Evolutionary conservation across 2,888 invertebrate species (phyloP).

Genomic region (Loripinus fragilis): DNA sequence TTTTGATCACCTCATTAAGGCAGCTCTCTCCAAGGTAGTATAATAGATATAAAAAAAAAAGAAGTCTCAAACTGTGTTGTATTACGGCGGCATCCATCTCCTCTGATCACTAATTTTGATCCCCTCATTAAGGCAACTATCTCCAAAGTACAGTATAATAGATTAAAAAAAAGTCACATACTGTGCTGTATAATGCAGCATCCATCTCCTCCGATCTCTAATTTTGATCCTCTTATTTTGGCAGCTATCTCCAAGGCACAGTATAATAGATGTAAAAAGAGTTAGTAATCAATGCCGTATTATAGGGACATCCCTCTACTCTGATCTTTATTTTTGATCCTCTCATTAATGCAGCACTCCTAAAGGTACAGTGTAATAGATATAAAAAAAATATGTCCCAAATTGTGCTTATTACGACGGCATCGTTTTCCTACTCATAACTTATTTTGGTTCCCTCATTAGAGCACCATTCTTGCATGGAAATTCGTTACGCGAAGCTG

Average conservation of each 20-base stretch:
- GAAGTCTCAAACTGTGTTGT: constrained; percentile 98
- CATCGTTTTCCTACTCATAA: too few species aligned
- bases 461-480: too few species aligned
- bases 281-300: constrained; percentile 96
- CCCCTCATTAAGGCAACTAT: constrained; percentile 91
- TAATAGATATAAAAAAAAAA: constrained; percentile 85
- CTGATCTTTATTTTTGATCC: too few species aligned
- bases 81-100: constrained; percentile 94
- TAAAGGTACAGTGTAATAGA: constrained; percentile 73
- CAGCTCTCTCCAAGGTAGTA: constrained; percentile 85
- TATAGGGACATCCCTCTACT: constrained; percentile 94
- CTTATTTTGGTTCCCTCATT: too few species aligned
- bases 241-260: constrained; percentile 86
- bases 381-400: too few species aligned
- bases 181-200: constrained; percentile 95
- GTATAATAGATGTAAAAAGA: constrained; percentile 83
- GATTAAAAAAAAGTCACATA: constrained; percentile 94
- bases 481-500: too few species aligned
- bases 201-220: constrained; percentile 90
- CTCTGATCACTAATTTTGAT: constrained; percentile 88
- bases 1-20: constrained; percentile 91
- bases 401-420: too few species aligned
- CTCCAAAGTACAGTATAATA: constrained; percentile 89
- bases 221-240: constrained; percentile 90
- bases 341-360: constrained; percentile 89